phyloP scores from a whole-genome alignment of 2,113 vertebrate species.

The Gnathonemus longibarbis region DNA sequence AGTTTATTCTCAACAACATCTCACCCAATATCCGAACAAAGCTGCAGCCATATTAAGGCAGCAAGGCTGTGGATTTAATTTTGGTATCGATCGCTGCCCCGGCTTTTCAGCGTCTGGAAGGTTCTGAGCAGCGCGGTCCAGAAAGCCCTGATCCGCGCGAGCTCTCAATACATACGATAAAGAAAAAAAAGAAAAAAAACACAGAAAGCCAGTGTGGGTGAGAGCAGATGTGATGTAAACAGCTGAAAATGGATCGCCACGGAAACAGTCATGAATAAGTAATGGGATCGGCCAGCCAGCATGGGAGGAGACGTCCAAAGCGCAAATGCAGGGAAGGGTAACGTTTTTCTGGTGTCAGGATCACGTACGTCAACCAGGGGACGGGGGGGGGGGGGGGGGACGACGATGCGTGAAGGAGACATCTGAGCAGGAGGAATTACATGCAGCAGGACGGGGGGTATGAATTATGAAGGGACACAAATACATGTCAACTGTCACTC shows the following conservation, averaged over 20 bases:
- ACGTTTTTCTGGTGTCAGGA: background rate
- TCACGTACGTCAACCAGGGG: background rate
- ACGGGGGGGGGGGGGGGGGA: background rate
- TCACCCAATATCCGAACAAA: background rate
- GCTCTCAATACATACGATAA: background rate
- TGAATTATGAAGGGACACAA: background rate
- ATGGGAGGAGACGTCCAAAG: background rate
- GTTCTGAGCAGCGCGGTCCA: conserved; percentile 14
- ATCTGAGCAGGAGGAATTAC: background rate
- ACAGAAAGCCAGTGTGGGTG: background rate
- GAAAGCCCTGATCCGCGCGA: background rate
- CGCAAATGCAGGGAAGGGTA: background rate
- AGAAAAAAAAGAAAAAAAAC: background rate
- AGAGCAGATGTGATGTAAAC: background rate
- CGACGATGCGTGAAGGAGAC: background rate
- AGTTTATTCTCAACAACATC: background rate
- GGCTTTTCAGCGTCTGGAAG: conserved; percentile 32
- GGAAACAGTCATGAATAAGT: conserved; percentile 13
- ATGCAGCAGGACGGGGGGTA: background rate
- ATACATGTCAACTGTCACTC: background rate
- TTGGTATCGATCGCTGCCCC: conserved; percentile 32
- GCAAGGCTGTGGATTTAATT: conserved; percentile 30
- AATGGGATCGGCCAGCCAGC: background rate
- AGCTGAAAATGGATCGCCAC: background rate
- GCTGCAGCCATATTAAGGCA: conserved; percentile 26